These are phyloP conservation scores for Acropora tenuis DNA, from an alignment of 64 coral and sea anemone species.

Conservation along the genomic window DNA sequence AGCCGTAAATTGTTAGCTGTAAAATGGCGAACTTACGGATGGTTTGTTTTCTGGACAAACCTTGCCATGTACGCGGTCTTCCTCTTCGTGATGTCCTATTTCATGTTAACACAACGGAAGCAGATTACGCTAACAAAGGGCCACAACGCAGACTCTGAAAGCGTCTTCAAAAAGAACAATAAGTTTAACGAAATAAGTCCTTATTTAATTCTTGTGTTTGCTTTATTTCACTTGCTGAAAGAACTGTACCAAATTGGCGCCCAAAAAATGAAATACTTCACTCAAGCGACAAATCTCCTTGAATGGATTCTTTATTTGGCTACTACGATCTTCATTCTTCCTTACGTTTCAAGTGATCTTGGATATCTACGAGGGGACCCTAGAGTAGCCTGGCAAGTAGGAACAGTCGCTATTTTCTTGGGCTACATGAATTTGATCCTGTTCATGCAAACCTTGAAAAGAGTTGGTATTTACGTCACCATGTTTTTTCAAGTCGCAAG, in stretches of 20 bases:
- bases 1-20: constrained; percentile 48
- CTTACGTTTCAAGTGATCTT: not conserved
- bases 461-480: constrained; percentile 67
- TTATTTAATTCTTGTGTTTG: constrained; percentile 25
- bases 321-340: constrained; percentile 46
- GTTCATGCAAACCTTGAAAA: constrained; percentile 39
- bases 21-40: constrained; percentile 74
- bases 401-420: constrained; percentile 48
- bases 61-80: constrained; percentile 49
- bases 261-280: constrained; percentile 45
- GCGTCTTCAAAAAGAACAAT: constrained; percentile 22
- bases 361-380: constrained; percentile 2
- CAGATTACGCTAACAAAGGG: not conserved
- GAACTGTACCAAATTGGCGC: constrained; percentile 47
- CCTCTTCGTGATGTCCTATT: not conserved
- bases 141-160: not conserved
- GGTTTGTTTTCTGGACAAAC: constrained; percentile 52
- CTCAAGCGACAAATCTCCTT: constrained; percentile 41
- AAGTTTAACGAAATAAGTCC: not conserved
- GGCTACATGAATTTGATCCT: constrained; percentile 58
- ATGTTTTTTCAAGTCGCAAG: constrained; percentile 71
- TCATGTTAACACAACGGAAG: constrained; percentile 34
- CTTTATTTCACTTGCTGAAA: constrained; percentile 50
- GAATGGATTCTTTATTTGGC: constrained; percentile 59
- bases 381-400: constrained; percentile 46